Conservation (phyloP, 2,888 invertebrate species). For the Ischnus inquisitorius region DNA sequence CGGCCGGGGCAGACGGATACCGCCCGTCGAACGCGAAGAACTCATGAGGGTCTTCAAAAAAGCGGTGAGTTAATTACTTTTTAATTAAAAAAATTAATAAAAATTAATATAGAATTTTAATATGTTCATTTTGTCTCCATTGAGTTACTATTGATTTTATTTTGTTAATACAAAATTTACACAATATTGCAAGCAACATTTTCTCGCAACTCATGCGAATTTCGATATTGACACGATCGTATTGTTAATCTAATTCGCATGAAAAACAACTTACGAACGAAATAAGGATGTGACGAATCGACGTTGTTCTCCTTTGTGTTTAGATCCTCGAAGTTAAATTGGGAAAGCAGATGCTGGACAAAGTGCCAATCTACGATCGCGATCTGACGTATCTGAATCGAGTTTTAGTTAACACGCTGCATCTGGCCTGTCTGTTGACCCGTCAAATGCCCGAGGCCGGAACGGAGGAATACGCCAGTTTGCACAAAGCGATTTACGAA, state of each 20-base stretch:
- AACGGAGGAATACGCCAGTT: constrained; percentile 86
- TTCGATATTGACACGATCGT: too few relatives aligned
- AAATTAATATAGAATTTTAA: too few relatives aligned
- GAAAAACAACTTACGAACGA: too few relatives aligned
- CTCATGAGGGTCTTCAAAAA: constrained; percentile 94
- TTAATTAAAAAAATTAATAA: too few relatives aligned
- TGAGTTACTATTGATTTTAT: too few relatives aligned
- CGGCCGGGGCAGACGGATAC: constrained; percentile 90
- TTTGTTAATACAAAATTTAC: too few relatives aligned
- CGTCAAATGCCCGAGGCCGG: constrained; percentile 86
- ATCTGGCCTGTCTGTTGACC: constrained; percentile 92
- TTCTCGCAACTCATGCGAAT: too few relatives aligned
- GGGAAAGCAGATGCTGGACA: constrained; percentile 88
- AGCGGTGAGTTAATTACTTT: constrained; percentile 89
- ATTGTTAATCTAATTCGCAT: too few relatives aligned
- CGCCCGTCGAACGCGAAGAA: constrained; percentile 93
- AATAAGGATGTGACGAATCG: too few relatives aligned
- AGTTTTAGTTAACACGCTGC: constrained; percentile 94
- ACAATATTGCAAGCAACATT: too few relatives aligned
- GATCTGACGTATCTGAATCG: constrained; percentile 93
- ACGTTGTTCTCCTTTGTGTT: not conserved
- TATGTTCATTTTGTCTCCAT: too few relatives aligned
- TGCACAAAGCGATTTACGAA: constrained; percentile 91
- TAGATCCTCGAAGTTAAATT: constrained; percentile 90
- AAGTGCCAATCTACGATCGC: constrained; percentile 88